Evolutionary conservation across 2,797 vertebrate species (phyloP), one percentile per base, ranked within the genome.

Genomic region (Botia almorhae): DNA sequence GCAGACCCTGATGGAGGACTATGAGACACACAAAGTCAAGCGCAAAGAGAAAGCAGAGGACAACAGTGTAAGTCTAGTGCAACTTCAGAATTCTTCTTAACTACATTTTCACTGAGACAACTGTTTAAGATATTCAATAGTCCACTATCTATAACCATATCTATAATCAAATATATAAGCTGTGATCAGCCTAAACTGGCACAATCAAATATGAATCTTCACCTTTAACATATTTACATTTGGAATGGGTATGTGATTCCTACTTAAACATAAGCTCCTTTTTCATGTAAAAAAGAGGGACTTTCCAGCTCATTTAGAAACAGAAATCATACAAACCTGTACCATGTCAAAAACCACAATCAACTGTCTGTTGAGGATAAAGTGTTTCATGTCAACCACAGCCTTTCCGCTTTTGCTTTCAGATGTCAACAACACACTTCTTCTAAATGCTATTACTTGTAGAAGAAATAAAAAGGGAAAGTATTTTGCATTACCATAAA

Each of bases 1-100:
- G 97, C 94, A 99, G 93, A 99, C 97, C 0, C 95, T 98, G 46
- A 95, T 99, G 97, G 97, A 99, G 83, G 98, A 99, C 91, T 99
- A 94, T 8, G 96, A 99, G 92, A 95, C 94, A 55, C 96, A 98
- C 94, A 99, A 97, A 91, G 96, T 95, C 87, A 99, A 98, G 91
- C 95, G 96, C 88, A 93, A 95, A 82, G 97, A 99, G 88, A 96
- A 96, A 83, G 87, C 95, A 89, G 98, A 99, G 1, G 97, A 99
- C 90, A 95, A 94, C 92, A 97, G 95, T 82, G 98, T 99, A 91
- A 98, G 97, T 95, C 74, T n/a, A n/a, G n/a, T n/a, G n/a, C n/a
- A n/a, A n/a, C n/a, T n/a, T n/a, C n/a, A n/a, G n/a, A n/a, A n/a
- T 23, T 64, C 36, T 46, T 61, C 55, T 39, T 55, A 26, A 17